These are phyloP conservation scores for Metallyticus violacea DNA, from an alignment of 2,888 invertebrate species.

Conservation along the genomic window DNA sequence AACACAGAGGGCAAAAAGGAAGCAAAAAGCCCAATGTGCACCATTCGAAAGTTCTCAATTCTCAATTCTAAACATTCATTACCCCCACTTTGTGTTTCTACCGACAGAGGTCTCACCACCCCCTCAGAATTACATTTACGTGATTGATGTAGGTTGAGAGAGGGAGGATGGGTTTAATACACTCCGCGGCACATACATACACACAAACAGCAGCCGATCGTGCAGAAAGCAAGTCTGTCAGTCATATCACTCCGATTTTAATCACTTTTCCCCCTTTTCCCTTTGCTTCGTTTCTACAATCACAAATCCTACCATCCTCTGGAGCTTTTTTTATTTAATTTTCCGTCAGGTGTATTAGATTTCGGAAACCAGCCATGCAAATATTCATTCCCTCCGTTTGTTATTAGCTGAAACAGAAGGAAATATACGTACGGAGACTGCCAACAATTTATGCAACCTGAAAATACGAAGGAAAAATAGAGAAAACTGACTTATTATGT, in stretches of 20 bases:
- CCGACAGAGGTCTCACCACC: not conserved
- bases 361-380: not conserved
- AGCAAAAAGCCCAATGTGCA: not conserved
- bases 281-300: not conserved
- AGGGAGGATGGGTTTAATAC: not conserved
- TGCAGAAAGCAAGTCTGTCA: not conserved
- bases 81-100: not conserved
- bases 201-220: not conserved
- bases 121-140: not conserved
- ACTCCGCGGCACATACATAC: not conserved
- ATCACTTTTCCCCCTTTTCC: not conserved
- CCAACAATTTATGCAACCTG: not conserved
- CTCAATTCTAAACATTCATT: not conserved
- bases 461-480: not conserved
- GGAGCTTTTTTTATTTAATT: not conserved
- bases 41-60: not conserved
- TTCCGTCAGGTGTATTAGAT: not conserved
- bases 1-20: not conserved
- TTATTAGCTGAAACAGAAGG: not conserved
- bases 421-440: not conserved
- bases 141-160: not conserved
- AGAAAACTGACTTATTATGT: no score
- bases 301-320: not conserved
- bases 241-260: conserved; percentile 7
- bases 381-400: not conserved